Percentiles rank a stretch among this genome's conserved stretches.
phyloP scores from a whole-genome alignment of 2,888 invertebrate species.

The Lycaena phlaeas region DNA sequence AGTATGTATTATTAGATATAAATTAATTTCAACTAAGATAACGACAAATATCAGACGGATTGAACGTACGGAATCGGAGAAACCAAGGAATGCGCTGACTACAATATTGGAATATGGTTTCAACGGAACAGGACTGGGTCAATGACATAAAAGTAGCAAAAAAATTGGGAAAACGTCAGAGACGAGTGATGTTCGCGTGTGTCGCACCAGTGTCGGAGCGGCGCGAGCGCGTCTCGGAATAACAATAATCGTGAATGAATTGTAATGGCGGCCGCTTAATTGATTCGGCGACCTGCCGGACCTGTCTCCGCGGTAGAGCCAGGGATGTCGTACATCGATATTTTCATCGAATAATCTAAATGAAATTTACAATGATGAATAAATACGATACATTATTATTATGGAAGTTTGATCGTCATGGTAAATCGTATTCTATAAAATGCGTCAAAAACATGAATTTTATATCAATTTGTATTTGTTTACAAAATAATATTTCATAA shows the following conservation, averaged over 20 bases:
- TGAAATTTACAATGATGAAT: slow-evolving; percentile 15
- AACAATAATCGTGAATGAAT: slow-evolving; percentile 66
- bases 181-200: slow-evolving; percentile 34
- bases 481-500: no score
- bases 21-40: no score
- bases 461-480: no score
- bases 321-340: slow-evolving; percentile 15
- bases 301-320: slow-evolving; percentile 35
- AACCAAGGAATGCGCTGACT: neutral
- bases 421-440: no score
- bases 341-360: slow-evolving; percentile 24
- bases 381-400: no score
- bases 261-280: slow-evolving; percentile 55
- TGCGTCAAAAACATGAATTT: no score
- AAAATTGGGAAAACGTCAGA: slow-evolving; percentile 23
- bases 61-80: no score
- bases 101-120: slow-evolving; percentile 17
- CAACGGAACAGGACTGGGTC: slow-evolving; percentile 19
- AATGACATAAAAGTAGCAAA: slow-evolving; percentile 23
- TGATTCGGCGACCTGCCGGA: slow-evolving; percentile 42
- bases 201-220: slow-evolving; percentile 38
- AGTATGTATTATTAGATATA: no score
- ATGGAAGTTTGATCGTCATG: no score
- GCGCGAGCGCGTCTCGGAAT: slow-evolving; percentile 40
- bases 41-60: no score